Percentiles rank a stretch among this genome's conserved stretches.
phyloP scores from a whole-genome alignment of 2,113 vertebrate genomes.

The Scalopus aquaticus region DNA sequence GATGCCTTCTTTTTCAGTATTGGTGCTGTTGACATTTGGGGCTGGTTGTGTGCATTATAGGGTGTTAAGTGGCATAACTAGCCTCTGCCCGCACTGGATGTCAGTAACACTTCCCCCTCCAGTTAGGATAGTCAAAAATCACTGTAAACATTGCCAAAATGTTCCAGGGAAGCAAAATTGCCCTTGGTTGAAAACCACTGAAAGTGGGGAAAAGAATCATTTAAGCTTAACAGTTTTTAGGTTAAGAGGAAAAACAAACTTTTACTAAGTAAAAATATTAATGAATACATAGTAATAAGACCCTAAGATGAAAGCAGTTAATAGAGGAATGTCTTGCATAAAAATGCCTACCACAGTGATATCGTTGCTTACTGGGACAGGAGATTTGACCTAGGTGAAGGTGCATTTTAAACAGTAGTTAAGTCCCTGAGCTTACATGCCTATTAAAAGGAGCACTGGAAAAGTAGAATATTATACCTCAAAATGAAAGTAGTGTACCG shows the following conservation, averaged over 20 bases:
- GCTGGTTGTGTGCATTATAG: not conserved
- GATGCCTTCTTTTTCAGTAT: not conserved
- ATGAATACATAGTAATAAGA: not conserved
- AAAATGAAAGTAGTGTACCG: not conserved
- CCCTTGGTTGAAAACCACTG: not conserved
- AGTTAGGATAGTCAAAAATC: not conserved
- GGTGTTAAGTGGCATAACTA: not conserved
- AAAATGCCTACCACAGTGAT: not conserved
- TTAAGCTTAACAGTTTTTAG: constrained; percentile 21
- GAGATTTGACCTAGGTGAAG: not conserved
- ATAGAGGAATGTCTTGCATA: not conserved
- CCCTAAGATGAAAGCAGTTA: not conserved
- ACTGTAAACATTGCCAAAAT: not conserved
- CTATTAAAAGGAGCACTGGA: not conserved
- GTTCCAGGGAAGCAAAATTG: not conserved
- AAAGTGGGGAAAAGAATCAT: not conserved
- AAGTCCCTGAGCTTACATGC: not conserved
- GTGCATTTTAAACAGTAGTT: constrained; percentile 1
- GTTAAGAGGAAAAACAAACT: constrained; percentile 29
- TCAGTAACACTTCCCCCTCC: not conserved
- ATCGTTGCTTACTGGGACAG: not conserved
- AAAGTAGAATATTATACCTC: not conserved
- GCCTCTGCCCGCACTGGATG: not conserved
- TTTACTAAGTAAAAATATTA: constrained; percentile 3
- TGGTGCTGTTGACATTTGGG: not conserved